Percentiles rank a stretch among this genome's conserved stretches.
These are phyloP conservation scores for Prionace glauca DNA, from an alignment of 2,797 vertebrate species.

Conservation along the genomic window DNA sequence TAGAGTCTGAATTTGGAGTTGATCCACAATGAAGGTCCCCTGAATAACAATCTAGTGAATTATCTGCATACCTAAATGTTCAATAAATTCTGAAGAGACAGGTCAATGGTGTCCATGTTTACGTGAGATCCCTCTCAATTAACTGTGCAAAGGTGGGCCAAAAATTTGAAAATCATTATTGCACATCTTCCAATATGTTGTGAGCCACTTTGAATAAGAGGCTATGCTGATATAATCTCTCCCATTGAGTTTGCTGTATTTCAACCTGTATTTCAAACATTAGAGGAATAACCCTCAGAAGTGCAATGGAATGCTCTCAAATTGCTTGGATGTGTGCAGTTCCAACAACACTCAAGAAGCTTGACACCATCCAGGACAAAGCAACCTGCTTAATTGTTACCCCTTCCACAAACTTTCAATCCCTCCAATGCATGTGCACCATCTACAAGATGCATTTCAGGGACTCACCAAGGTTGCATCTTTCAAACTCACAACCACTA, in stretches of 20 bases:
- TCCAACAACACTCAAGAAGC: no score
- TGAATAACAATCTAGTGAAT: no score
- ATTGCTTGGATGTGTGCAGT: no score
- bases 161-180: background rate
- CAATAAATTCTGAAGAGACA: background rate
- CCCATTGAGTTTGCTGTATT: background rate
- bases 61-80: background rate
- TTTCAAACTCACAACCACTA: no score
- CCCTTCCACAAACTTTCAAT: no score
- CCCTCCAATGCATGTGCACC: no score
- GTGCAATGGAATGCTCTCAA: no score
- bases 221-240: background rate
- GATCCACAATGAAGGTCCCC: no score
- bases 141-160: background rate
- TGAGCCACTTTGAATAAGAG: background rate
- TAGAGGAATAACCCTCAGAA: background rate
- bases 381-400: no score
- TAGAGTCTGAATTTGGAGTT: background rate
- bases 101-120: background rate
- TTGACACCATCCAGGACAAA: no score
- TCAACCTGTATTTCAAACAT: background rate
- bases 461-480: no score
- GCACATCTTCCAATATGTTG: background rate
- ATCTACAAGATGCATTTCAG: no score
- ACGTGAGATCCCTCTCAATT: background rate